phyloP scores from a whole-genome alignment of 2,113 vertebrate species.

The human region DNA sequence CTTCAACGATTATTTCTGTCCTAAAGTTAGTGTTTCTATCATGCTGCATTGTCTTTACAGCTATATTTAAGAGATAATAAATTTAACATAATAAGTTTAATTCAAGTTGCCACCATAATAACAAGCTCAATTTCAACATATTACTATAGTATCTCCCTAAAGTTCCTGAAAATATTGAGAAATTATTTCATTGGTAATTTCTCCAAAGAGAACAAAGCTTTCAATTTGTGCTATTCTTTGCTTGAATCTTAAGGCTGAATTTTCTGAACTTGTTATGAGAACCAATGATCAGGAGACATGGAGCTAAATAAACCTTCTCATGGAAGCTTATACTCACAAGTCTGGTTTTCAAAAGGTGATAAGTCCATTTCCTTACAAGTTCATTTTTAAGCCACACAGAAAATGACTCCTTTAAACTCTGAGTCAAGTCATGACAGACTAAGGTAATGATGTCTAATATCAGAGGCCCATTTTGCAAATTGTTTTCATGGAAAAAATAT shows the following conservation, averaged over 20 bases:
- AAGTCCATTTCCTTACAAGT: not conserved
- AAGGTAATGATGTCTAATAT: not conserved
- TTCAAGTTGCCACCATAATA: not conserved
- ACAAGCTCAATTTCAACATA: not conserved
- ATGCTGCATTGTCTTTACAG: not conserved
- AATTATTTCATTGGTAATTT: not conserved
- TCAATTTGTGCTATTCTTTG: not conserved
- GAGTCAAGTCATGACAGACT: not conserved
- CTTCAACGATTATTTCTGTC: not conserved
- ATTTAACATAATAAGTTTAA: not conserved
- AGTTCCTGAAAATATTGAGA: not conserved
- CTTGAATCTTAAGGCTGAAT: not conserved
- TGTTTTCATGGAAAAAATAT: constrained; percentile 33
- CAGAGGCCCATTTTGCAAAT: not conserved
- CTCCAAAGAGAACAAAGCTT: not conserved
- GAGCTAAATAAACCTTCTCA: not conserved
- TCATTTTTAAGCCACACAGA: not conserved
- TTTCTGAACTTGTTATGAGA: not conserved
- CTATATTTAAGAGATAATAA: too few species aligned
- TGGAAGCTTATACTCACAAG: not conserved
- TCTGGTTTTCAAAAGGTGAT: not conserved
- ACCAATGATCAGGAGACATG: not conserved
- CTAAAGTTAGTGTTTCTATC: constrained; percentile 17
- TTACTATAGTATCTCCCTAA: not conserved
- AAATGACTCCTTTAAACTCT: not conserved